phyloP scores from a whole-genome alignment of 2,888 invertebrate genomes.

The Copidosoma aretas region DNA sequence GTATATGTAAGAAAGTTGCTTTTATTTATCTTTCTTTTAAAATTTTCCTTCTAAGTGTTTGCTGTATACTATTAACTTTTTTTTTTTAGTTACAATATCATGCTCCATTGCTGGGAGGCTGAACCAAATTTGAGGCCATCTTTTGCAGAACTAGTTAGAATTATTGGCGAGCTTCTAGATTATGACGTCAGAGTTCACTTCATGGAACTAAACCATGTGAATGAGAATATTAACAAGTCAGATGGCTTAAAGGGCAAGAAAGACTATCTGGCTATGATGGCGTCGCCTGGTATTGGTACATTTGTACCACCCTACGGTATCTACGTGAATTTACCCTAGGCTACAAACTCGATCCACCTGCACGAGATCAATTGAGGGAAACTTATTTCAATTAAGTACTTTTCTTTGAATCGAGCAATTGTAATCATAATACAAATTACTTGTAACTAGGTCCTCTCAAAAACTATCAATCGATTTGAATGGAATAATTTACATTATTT shows the following conservation, averaged over 20 bases:
- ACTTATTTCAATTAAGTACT: too few relatives aligned
- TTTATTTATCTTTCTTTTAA: not conserved
- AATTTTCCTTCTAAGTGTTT: not conserved
- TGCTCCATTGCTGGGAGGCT: constrained; percentile 86
- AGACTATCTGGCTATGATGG: constrained; percentile 81
- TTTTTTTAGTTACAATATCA: constrained; percentile 71
- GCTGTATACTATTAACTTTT: not conserved
- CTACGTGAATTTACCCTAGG: constrained; percentile 62
- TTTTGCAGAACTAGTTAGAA: constrained; percentile 78
- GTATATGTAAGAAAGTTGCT: constrained; percentile 69
- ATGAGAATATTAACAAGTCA: constrained; percentile 73
- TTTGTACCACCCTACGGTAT: constrained; percentile 67
- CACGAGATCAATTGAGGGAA: constrained; percentile 65
- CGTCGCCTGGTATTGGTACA: constrained; percentile 76
- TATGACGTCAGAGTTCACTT: constrained; percentile 84
- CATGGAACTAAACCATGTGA: constrained; percentile 83
- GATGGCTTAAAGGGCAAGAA: constrained; percentile 65
- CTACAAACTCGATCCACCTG: constrained; percentile 62
- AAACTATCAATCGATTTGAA: too few relatives aligned
- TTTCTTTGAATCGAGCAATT: too few relatives aligned
- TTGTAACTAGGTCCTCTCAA: too few relatives aligned
- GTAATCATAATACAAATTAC: too few relatives aligned
- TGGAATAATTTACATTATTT: too few relatives aligned
- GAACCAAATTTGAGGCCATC: constrained; percentile 80
- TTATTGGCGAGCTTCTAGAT: constrained; percentile 80